phyloP scores from a whole-genome alignment of 2,797 vertebrate species.

The Chelon labrosus region DNA sequence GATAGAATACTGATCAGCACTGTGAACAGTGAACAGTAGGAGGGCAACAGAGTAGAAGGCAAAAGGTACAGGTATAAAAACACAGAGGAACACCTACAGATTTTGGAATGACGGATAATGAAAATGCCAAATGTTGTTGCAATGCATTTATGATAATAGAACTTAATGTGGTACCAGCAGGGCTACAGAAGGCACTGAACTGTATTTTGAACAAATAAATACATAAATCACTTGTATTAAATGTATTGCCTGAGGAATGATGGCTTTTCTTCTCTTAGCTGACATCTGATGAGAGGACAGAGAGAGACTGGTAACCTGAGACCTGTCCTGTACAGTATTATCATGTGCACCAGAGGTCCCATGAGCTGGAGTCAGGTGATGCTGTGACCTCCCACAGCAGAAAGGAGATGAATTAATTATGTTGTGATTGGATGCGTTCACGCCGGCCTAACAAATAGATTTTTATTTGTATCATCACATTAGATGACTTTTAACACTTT shows the following conservation, averaged over 20 bases:
- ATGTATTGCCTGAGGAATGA: not conserved
- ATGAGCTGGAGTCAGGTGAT: not conserved
- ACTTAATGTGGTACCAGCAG: no score
- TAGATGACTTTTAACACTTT: not conserved
- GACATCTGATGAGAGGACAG: not conserved
- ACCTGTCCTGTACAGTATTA: not conserved
- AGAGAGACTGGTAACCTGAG: not conserved
- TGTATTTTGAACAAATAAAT: no score
- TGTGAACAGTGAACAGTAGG: no score
- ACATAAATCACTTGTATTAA: not conserved
- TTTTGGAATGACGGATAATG: not conserved
- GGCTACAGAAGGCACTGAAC: no score
- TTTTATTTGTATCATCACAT: not conserved
- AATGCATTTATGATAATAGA: no score
- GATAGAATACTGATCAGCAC: constrained; percentile 21
- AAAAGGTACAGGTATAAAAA: not conserved
- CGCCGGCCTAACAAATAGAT: not conserved
- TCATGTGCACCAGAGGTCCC: not conserved
- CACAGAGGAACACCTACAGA: not conserved
- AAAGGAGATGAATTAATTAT: constrained; percentile 45
- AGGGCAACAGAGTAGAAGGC: no score
- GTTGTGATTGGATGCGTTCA: constrained; percentile 4
- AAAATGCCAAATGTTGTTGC: no score
- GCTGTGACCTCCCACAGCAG: not conserved
- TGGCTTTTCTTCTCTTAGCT: not conserved